phyloP scores from a whole-genome alignment of 2,888 invertebrate species.

The Leucoptera coffeella region DNA sequence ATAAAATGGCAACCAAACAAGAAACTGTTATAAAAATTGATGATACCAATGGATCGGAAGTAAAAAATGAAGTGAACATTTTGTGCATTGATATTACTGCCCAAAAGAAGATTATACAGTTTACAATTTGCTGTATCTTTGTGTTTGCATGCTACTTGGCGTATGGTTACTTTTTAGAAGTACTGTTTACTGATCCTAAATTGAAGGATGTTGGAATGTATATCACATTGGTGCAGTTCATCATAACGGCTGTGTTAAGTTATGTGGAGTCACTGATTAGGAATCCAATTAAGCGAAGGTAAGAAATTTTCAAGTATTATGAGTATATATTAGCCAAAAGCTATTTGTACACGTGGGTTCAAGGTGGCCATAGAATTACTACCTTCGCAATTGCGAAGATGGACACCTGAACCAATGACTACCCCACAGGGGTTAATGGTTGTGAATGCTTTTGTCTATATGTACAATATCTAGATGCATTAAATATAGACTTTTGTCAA shows the following conservation, averaged over 20 bases:
- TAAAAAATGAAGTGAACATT: constrained; percentile 52
- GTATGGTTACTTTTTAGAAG: constrained; percentile 89
- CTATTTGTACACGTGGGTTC: too few species aligned
- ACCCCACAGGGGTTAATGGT: too few species aligned
- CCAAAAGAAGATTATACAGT: constrained; percentile 62
- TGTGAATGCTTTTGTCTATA: too few species aligned
- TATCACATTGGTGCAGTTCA: constrained; percentile 87
- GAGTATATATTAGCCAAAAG: too few species aligned
- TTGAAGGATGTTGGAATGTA: constrained; percentile 89
- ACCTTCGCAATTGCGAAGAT: not conserved
- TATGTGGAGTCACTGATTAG: constrained; percentile 63
- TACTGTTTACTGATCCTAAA: constrained; percentile 86
- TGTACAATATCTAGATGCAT: too few species aligned
- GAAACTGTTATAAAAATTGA: constrained; percentile 30
- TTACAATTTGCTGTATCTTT: constrained; percentile 68
- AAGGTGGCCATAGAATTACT: too few species aligned
- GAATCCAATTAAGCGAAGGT: constrained; percentile 55
- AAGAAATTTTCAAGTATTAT: constrained; percentile 12
- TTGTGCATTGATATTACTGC: constrained; percentile 68
- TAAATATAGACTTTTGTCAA: too few species aligned
- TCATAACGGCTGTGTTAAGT: constrained; percentile 77
- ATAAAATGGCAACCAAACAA: too few species aligned
- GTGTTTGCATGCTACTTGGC: constrained; percentile 84
- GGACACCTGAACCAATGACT: too few species aligned
- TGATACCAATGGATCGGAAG: constrained; percentile 12